Evolutionary conservation across 2,797 vertebrate species (phyloP).

Genomic region (Craterocephalus amniculus): DNA sequence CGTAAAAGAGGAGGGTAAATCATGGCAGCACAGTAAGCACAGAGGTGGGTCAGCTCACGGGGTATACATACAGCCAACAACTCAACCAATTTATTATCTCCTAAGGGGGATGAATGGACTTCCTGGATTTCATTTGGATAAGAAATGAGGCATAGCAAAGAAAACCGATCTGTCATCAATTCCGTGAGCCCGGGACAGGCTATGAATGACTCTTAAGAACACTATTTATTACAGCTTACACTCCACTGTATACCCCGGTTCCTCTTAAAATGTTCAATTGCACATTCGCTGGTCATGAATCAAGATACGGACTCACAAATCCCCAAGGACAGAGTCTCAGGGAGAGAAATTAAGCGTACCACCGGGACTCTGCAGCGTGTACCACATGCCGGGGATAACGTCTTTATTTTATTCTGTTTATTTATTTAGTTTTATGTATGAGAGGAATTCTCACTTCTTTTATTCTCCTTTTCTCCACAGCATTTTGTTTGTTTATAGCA

Average conservation of each 20-base stretch:
- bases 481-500: too few species aligned
- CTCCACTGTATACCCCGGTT: conserved; percentile 45
- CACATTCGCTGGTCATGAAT: conserved; percentile 67
- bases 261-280: conserved; percentile 67
- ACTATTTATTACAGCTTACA: conserved; percentile 69
- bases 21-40: conserved; percentile 26
- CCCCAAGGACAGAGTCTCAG: conserved; percentile 52
- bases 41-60: conserved; percentile 48
- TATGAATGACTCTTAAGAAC: conserved; percentile 72
- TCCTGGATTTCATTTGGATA: conserved; percentile 80
- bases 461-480: too few species aligned
- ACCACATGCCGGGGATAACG: conserved; percentile 23
- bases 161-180: conserved; percentile 75
- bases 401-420: background rate
- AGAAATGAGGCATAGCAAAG: conserved; percentile 69
- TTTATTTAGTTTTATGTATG: background rate
- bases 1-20: background rate
- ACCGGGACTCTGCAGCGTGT: conserved; percentile 30
- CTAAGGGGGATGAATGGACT: conserved; percentile 71
- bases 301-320: conserved; percentile 61
- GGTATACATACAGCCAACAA: conserved; percentile 58
- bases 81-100: conserved; percentile 71
- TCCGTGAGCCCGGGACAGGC: conserved; percentile 44
- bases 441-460: too few species aligned
- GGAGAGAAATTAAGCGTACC: conserved; percentile 60